phyloP scores from a whole-genome alignment of 2,888 invertebrate genomes.

The Digitonthophagus gazella region DNA sequence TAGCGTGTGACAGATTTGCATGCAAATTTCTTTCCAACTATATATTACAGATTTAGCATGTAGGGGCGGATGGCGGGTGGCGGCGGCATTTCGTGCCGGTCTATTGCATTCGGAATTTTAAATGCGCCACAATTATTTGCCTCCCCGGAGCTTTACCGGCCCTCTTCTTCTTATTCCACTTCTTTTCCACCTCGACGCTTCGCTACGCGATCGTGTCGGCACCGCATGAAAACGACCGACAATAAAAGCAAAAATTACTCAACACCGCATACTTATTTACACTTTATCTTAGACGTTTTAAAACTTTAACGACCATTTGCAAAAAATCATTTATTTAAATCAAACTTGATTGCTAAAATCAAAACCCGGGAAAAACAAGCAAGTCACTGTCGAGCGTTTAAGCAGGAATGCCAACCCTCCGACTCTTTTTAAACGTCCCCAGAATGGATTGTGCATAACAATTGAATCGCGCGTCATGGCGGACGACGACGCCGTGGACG shows the following conservation, averaged over 20 bases:
- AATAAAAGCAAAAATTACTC: conserved; percentile 1
- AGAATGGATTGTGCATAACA: conserved; percentile 39
- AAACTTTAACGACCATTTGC: neutral
- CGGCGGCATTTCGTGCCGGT: conserved; percentile 28
- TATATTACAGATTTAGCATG: conserved; percentile 49
- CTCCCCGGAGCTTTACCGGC: conserved; percentile 13
- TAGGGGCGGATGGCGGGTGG: conserved; percentile 32
- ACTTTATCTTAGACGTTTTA: conserved; percentile 4
- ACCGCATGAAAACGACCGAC: conserved; percentile 6
- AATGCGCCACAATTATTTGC: conserved; percentile 28
- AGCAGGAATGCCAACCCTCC: conserved; percentile 25
- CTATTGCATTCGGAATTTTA: conserved; percentile 30
- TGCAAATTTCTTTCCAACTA: conserved; percentile 50
- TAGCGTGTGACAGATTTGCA: conserved; percentile 51
- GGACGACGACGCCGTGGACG: conserved; percentile 16
- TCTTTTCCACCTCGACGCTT: neutral
- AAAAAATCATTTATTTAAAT: neutral
- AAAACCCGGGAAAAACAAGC: neutral
- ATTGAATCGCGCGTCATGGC: conserved; percentile 51
- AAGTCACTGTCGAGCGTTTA: conserved; percentile 22
- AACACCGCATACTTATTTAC: neutral
- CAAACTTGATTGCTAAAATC: neutral
- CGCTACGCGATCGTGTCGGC: conserved; percentile 8
- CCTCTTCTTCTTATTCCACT: neutral
- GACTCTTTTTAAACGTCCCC: conserved; percentile 30